Evolutionary conservation across 2,113 vertebrate species (phyloP), one percentile per base, ranked within the genome.

Genomic region (Pavo muticus): DNA sequence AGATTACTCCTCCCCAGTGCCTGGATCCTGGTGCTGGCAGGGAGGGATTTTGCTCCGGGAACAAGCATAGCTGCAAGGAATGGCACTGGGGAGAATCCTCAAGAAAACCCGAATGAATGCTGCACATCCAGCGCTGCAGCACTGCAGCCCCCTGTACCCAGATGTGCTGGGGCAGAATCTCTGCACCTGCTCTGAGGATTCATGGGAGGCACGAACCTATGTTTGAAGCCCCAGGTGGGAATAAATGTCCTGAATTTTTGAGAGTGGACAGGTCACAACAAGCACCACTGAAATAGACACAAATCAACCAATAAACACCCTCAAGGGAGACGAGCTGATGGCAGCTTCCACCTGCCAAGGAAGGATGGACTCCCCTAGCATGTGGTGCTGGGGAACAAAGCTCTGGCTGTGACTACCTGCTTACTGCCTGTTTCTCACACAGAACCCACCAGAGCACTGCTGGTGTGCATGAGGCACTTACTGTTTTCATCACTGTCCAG

Each of bases 401-500:
- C 14, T 23, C 48, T 37, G 16, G 14, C 67, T 57, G 25, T n/a
- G 44, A 72, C 29, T 10, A 50, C 21, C 11, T n/a, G 9, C 5
- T 29, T 40, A n/a, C 30, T 52, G 69, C 20, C 50, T 23, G 39
- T 35, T 35, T 80, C 47, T 40, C 29, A 30, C 48, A 75, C 59
- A 68, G 20, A 60, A 71, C 11, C 70, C 77, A 71, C 9, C 23
- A 29, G 70, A 56, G 70, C 0, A 42, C 60, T 79, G 59, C 37
- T 48, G 8, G 23, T 29, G 20, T 3, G 23, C 18, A 11, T 1
- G 85, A 96, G 91, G 56, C 40, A 99, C 98, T 98, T 98, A 99
- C 98, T 97, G 97, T 98, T 98, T 90, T 98, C 98, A 97, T 99
- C 98, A 88, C 96, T 98, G 95, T 98, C 98, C 35, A 98, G 98